A percentile compares a stretch with the other conserved stretches of the same genome.
Evolutionary conservation across 1,140 invertebrate species (phyloP).

Genomic region (Dendroctonus valens): DNA sequence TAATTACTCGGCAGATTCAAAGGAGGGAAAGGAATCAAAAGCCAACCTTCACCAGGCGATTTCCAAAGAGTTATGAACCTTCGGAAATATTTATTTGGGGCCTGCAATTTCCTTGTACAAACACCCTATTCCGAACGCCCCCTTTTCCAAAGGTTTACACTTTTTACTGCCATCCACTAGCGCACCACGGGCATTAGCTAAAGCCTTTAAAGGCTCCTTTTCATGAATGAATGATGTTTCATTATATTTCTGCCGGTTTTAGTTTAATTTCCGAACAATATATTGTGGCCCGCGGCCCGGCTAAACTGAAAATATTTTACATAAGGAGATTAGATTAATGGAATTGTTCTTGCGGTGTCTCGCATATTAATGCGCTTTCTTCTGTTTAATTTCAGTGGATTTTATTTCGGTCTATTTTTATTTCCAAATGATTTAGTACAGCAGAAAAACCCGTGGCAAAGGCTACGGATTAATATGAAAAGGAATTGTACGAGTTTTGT

Average conservation of each 20-base stretch:
- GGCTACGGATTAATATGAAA: too few relatives aligned
- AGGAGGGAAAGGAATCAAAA: not conserved
- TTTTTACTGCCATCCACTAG: constrained; percentile 9
- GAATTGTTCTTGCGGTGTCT: too few relatives aligned
- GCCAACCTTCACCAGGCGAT: not conserved
- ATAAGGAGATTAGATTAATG: too few relatives aligned
- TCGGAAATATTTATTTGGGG: constrained; percentile 17
- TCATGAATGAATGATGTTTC: constrained; percentile 12
- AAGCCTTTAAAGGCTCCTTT: constrained; percentile 9
- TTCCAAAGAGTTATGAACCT: constrained; percentile 5
- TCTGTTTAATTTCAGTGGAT: too few relatives aligned
- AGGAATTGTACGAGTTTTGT: too few relatives aligned
- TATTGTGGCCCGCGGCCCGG: too few relatives aligned
- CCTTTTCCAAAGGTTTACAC: constrained; percentile 5
- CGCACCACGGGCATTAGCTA: constrained; percentile 2
- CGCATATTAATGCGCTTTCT: too few relatives aligned
- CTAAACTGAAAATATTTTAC: too few relatives aligned
- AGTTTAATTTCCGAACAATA: constrained; percentile 7
- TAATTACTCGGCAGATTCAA: too few relatives aligned
- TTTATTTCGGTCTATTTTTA: too few relatives aligned
- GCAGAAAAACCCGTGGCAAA: too few relatives aligned
- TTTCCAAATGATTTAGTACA: too few relatives aligned
- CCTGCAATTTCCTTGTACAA: constrained; percentile 8
- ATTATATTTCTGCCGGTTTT: constrained; percentile 7
- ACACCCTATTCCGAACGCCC: not conserved